Evolutionary conservation across 92 coral and sea anemone genomes (phyloP).

Genomic region (Palythoa grandis): DNA sequence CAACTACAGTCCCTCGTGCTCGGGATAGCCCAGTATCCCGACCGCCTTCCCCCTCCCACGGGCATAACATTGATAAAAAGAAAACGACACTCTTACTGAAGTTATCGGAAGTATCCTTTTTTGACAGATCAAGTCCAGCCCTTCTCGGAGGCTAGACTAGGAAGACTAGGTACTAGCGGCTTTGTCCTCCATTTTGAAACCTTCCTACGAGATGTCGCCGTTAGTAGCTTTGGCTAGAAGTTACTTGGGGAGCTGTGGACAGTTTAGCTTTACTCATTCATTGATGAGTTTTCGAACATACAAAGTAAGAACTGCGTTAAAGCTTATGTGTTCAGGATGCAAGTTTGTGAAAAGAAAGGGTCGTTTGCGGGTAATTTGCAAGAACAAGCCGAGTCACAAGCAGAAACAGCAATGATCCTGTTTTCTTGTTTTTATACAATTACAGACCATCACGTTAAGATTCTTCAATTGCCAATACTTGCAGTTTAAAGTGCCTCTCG

Average conservation of each 20-base stretch:
- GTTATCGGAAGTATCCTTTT: too few relatives aligned
- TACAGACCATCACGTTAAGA: neutral
- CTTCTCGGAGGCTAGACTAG: too few relatives aligned
- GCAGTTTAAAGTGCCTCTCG: neutral
- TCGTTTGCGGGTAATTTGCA: slow-evolving; percentile 91
- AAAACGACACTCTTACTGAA: too few relatives aligned
- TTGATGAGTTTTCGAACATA: slow-evolving; percentile 84
- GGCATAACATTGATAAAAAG: too few relatives aligned
- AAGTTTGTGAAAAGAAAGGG: slow-evolving; percentile 96
- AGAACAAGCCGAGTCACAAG: slow-evolving; percentile 93
- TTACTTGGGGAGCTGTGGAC: slow-evolving; percentile 63
- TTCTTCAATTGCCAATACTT: neutral
- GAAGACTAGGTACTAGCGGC: slow-evolving; percentile 23
- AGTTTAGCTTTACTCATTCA: slow-evolving; percentile 71
- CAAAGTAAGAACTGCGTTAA: slow-evolving; percentile 90
- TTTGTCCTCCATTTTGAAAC: slow-evolving; percentile 55
- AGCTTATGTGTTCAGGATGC: slow-evolving; percentile 87
- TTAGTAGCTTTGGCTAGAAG: slow-evolving; percentile 55
- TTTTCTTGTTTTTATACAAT: neutral
- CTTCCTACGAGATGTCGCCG: neutral
- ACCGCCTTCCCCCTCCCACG: too few relatives aligned
- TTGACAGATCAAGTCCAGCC: too few relatives aligned
- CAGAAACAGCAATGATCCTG: slow-evolving; percentile 79
- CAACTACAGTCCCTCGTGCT: too few relatives aligned
- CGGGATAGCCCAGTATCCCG: too few relatives aligned